Evolutionary conservation across 2,888 invertebrate species (phyloP), one percentile per base, ranked within the genome.

Genomic region (Hyppa rectilinea): DNA sequence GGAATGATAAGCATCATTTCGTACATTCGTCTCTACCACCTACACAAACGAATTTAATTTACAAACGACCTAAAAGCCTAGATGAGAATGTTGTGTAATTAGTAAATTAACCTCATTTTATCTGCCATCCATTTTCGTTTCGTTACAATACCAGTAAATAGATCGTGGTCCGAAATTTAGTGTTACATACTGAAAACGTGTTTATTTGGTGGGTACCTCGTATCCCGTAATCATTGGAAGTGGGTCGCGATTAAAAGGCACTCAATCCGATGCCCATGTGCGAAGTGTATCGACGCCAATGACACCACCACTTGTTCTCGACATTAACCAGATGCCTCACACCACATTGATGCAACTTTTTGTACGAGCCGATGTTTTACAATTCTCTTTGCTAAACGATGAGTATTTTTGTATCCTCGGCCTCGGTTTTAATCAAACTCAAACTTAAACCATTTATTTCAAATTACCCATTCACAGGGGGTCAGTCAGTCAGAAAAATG

Each of bases 181-280:
- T 64, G 52, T 59, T 66, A 26, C 71, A 20, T 60, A 55, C 75
- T 53, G 66, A 71, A 72, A 74, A 55, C 52, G 34, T 72, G 69
- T 78, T 72, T 82, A 75, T 84, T 79, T 68, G 40, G 65, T 69
- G 62, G 71, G 68, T 72, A 76, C 71, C 79, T 82, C 73, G 71
- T 71, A 71, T 75, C 76, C 71, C 56, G 85, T 87, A 91, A 91
- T 91, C 89, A 88, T 85, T 88, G 87, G 85, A 90, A 92, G 91
- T 90, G 89, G 88, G 86, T 77, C 86, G 81, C 87, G 88, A 89
- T 91, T 91, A 91, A 92, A 91, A 90, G 88, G 87, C 89, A 90
- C 89, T 92, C 89, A 86, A 90, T 87, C 83, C 73, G 85, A 87
- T 86, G 87, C 90, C 89, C 92, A 93, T 93, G 91, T 93, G 92